Evolutionary conservation across 92 coral and sea anemone species (phyloP).

Genomic region (Montipora capitata): DNA sequence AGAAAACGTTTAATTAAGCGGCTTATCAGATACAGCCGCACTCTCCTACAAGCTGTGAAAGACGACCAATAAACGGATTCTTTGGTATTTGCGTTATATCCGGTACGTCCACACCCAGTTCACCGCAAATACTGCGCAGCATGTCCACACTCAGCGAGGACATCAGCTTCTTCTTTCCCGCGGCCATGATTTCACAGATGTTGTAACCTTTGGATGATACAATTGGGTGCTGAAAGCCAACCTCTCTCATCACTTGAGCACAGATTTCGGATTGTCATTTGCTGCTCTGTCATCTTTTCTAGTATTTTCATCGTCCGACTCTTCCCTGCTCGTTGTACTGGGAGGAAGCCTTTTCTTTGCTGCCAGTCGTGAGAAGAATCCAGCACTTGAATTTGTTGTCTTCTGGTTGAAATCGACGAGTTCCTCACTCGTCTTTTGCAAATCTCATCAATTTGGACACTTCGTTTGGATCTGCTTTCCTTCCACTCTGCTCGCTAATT

Average conservation of each 20-base stretch:
- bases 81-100: too few relatives aligned
- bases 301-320: background rate
- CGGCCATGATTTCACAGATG: constrained; percentile 22
- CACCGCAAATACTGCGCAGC: background rate
- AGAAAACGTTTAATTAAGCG: background rate
- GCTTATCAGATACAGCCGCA: background rate
- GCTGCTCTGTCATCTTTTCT: constrained; percentile 48
- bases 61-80: too few relatives aligned
- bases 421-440: constrained; percentile 9
- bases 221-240: background rate
- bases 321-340: background rate
- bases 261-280: background rate
- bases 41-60: background rate
- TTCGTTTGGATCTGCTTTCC: too few relatives aligned
- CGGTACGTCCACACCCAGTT: background rate
- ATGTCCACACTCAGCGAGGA: constrained; percentile 2
- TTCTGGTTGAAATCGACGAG: too few relatives aligned
- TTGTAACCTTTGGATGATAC: constrained; percentile 21
- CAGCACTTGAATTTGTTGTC: too few relatives aligned
- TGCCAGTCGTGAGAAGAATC: background rate
- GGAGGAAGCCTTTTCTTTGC: constrained; percentile 50
- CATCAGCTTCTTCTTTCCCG: background rate
- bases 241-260: too few relatives aligned
- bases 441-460: background rate
- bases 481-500: too few relatives aligned